These are phyloP conservation scores for Lepidostoma basale DNA, from an alignment of 1,140 invertebrate species.

Conservation along the genomic window DNA sequence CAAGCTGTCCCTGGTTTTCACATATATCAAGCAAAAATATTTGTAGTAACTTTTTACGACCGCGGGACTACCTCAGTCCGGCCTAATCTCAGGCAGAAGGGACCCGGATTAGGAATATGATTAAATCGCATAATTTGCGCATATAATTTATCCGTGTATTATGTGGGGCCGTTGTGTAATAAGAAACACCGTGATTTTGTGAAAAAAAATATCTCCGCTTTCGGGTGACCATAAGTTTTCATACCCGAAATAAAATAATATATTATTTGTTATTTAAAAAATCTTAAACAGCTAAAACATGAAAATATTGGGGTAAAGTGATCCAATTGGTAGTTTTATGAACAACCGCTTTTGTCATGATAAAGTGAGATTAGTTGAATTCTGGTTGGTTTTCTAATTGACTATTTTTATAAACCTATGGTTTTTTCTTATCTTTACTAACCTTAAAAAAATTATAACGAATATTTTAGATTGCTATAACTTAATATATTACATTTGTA, in stretches of 20 bases:
- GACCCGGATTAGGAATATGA: conserved; percentile 18
- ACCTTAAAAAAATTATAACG: background rate
- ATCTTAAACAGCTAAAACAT: too few relatives aligned
- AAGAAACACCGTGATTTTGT: conserved; percentile 20
- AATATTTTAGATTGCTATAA: background rate
- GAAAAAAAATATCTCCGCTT: background rate
- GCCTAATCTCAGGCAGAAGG: conserved; percentile 2
- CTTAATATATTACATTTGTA: background rate
- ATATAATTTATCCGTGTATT: conserved; percentile 26
- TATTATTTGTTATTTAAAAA: too few relatives aligned
- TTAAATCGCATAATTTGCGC: conserved; percentile 29
- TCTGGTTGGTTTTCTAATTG: background rate
- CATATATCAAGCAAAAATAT: too few relatives aligned
- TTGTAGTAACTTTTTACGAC: too few relatives aligned
- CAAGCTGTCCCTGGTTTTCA: too few relatives aligned
- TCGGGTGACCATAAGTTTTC: conserved; percentile 9
- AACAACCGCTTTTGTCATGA: background rate
- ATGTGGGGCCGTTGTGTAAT: conserved; percentile 2
- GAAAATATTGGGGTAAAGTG: background rate
- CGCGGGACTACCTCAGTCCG: too few relatives aligned
- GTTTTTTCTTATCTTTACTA: background rate
- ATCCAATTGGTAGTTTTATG: background rate
- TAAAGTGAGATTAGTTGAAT: background rate
- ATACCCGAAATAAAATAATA: background rate
- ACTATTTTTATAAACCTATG: background rate